Evolutionary conservation across 2,113 vertebrate genomes (phyloP).

Genomic region (Cryptotis parvus): DNA sequence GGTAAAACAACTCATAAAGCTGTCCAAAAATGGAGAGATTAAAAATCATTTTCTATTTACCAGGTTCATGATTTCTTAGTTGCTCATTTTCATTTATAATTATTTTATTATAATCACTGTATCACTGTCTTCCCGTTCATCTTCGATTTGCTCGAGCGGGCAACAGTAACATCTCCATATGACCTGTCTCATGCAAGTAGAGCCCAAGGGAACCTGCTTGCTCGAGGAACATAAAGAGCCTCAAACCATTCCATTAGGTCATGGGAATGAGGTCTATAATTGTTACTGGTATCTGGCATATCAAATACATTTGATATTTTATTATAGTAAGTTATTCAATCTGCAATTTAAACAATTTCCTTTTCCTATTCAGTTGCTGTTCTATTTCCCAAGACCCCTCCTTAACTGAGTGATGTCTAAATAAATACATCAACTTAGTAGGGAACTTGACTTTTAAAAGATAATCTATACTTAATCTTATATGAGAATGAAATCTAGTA

Average conservation of each 20-base stretch:
- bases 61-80: slow-evolving; percentile 1
- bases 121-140: too few relatives aligned
- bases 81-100: slow-evolving; percentile 36
- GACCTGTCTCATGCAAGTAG: too few relatives aligned
- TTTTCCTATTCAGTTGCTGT: slow-evolving; percentile 19
- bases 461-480: slow-evolving; percentile 44
- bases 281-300: too few relatives aligned
- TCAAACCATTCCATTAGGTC: too few relatives aligned
- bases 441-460: slow-evolving; percentile 49
- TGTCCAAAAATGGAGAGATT: not conserved
- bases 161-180: too few relatives aligned
- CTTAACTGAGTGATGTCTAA: slow-evolving; percentile 49
- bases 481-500: slow-evolving; percentile 60
- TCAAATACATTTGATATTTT: too few relatives aligned
- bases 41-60: slow-evolving; percentile 4
- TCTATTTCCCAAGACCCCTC: not conserved
- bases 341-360: slow-evolving; percentile 36
- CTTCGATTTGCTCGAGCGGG: too few relatives aligned
- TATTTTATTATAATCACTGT: slow-evolving; percentile 39
- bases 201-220: too few relatives aligned
- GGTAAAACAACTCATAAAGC: not conserved
- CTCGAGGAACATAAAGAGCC: too few relatives aligned
- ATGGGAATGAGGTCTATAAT: too few relatives aligned
- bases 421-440: slow-evolving; percentile 46
- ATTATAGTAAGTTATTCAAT: slow-evolving; percentile 23